A percentile compares a stretch with the other conserved stretches of the same genome.
These are phyloP conservation scores for Lithosia quadra DNA, from an alignment of 2,888 invertebrate genomes.

Conservation along the genomic window DNA sequence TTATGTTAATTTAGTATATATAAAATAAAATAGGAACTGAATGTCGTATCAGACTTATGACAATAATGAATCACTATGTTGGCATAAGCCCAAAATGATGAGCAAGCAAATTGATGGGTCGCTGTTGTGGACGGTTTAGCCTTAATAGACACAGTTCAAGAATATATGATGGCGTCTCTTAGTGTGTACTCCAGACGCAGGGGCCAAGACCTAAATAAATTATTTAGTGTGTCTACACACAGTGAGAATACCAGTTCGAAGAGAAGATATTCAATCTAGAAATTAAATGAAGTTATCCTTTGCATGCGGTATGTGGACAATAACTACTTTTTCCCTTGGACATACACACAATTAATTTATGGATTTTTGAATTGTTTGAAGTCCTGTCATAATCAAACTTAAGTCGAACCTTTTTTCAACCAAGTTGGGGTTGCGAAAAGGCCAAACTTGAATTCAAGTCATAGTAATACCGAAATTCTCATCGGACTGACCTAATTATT, in stretches of 20 bases:
- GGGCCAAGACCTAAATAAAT: background rate
- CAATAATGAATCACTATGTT: slow-evolving; percentile 43
- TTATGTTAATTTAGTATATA: background rate
- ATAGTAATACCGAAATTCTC: background rate
- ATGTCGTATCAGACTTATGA: slow-evolving; percentile 24
- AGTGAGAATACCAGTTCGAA: background rate
- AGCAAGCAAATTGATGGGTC: slow-evolving; percentile 39
- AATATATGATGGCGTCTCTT: background rate
- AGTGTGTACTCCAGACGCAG: background rate
- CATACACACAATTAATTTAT: too few relatives aligned
- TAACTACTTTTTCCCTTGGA: too few relatives aligned
- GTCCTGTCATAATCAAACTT: too few relatives aligned
- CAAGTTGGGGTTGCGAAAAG: too few relatives aligned
- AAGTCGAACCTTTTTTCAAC: too few relatives aligned
- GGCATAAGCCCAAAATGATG: slow-evolving; percentile 48
- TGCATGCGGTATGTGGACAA: too few relatives aligned
- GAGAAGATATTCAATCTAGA: background rate
- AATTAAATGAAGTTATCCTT: too few relatives aligned
- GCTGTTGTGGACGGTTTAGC: slow-evolving; percentile 28
- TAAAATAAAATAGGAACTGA: slow-evolving; percentile 20
- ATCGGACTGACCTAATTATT: background rate
- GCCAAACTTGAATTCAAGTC: background rate
- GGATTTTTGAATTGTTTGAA: too few relatives aligned
- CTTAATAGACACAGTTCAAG: slow-evolving; percentile 21
- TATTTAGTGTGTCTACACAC: background rate